phyloP scores from a whole-genome alignment of 2,113 vertebrate genomes.

The Prunella himalayana region DNA sequence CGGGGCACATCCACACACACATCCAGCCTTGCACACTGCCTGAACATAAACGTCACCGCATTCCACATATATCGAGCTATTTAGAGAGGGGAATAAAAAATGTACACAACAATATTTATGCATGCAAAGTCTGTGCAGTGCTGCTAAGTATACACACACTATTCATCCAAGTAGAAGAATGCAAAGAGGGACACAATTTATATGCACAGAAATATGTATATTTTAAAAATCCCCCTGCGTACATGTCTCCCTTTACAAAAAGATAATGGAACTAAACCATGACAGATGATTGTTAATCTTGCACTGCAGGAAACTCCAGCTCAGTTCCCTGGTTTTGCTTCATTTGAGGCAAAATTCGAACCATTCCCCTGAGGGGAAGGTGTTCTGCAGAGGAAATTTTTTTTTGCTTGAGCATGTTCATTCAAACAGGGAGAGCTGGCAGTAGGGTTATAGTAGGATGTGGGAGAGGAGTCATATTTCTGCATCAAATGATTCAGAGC shows the following conservation, averaged over 20 bases:
- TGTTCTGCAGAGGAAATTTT: neutral
- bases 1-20: neutral
- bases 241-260: neutral
- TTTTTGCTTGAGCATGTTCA: neutral
- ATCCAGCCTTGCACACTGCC: neutral
- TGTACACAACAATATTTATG: neutral
- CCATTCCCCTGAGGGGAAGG: neutral
- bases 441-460: neutral
- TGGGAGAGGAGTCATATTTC: neutral
- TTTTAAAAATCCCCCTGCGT: neutral
- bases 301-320: neutral
- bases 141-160: neutral
- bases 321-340: conserved; percentile 18
- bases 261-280: conserved; percentile 2
- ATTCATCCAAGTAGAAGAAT: neutral
- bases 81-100: neutral
- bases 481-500: neutral
- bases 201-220: neutral
- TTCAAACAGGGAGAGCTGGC: conserved; percentile 3
- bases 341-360: conserved; percentile 11
- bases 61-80: neutral
- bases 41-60: neutral
- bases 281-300: conserved; percentile 43
- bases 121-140: neutral
- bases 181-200: neutral